Conservation (phyloP, 2,113 vertebrate species). For the Progne subis region DNA sequence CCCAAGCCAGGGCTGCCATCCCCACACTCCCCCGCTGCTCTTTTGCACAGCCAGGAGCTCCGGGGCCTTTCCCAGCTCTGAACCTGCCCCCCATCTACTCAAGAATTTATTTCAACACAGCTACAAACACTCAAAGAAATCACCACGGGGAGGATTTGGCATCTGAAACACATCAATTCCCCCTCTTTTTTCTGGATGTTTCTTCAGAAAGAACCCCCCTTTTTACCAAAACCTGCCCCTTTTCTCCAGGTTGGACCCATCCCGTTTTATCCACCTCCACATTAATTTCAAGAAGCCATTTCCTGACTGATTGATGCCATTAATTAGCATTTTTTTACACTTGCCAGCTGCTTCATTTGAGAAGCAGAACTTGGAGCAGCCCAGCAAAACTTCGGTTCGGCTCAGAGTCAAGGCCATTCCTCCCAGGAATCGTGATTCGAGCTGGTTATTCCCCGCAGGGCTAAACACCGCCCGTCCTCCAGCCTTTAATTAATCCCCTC, state of each 20-base stretch:
- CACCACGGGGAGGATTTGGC: neutral
- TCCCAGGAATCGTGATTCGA: neutral
- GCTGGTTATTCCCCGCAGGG: neutral
- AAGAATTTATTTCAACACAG: neutral
- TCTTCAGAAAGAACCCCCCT: neutral
- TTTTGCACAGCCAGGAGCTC: neutral
- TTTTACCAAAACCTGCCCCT: neutral
- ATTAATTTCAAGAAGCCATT: neutral
- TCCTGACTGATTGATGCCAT: neutral
- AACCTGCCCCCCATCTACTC: neutral
- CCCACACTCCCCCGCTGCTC: too few relatives aligned
- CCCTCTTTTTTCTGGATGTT: neutral
- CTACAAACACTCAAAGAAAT: neutral
- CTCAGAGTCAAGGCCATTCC: neutral
- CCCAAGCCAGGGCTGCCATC: neutral
- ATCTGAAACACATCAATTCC: neutral
- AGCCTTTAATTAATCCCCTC: neutral
- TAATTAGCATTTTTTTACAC: neutral
- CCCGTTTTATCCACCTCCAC: neutral
- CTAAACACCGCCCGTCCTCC: neutral
- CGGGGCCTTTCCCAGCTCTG: neutral
- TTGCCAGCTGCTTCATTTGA: neutral
- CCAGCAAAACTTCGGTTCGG: neutral
- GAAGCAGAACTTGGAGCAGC: neutral
- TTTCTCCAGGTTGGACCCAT: neutral